These are phyloP conservation scores for Cylindroiulus punctatus DNA, from an alignment of 2,888 invertebrate species.

Conservation along the genomic window DNA sequence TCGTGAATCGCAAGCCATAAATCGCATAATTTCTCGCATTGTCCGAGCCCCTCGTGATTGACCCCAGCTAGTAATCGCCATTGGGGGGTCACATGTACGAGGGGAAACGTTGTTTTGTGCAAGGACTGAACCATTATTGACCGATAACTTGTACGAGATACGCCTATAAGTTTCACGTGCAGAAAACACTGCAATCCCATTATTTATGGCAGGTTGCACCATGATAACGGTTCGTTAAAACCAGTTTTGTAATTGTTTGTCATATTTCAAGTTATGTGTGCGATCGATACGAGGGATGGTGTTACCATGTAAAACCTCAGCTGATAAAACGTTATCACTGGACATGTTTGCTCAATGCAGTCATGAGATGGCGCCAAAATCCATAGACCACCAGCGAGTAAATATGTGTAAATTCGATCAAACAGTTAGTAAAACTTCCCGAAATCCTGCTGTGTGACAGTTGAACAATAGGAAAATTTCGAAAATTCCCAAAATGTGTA, in stretches of 20 bases:
- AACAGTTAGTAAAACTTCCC: no score
- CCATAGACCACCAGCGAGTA: no score
- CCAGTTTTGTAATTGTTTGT: not conserved
- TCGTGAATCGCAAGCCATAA: not conserved
- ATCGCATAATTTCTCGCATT: conserved; percentile 5
- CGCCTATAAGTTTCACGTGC: not conserved
- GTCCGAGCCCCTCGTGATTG: conserved; percentile 5
- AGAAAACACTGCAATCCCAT: not conserved
- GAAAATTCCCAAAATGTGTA: no score
- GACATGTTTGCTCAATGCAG: no score
- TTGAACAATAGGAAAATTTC: no score
- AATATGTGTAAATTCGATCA: no score
- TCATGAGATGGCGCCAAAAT: no score
- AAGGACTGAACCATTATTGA: conserved; percentile 8
- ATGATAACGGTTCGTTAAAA: conserved; percentile 6
- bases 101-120: conserved; percentile 26
- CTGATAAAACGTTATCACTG: no score
- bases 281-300: no score
- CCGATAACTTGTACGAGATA: not conserved
- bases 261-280: no score
- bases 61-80: conserved; percentile 10
- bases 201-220: not conserved
- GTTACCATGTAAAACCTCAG: no score
- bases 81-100: not conserved
- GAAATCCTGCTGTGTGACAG: no score